Base-by-base conservation (phyloP, 2,113 vertebrate species). In the Serranochromis macrocephalus region DNA sequence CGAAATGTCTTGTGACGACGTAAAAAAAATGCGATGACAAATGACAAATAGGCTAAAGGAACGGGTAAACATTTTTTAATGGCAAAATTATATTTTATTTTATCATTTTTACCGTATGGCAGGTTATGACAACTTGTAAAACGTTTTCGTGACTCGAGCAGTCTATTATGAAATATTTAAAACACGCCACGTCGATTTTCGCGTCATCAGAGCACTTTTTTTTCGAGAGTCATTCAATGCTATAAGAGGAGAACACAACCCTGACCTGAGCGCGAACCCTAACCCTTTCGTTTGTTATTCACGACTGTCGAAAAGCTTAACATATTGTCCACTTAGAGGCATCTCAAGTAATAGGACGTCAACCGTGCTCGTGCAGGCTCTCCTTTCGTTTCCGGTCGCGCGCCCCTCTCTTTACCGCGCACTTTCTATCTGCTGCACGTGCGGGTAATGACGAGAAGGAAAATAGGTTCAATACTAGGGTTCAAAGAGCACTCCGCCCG, bases 401-500 rank as follows among this genome's bases (percentile, higher is more conserved):
- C 13, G 66, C 33, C 29, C 31, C 31, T 45, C 68, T 47, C 21
- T 49, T 49, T 17, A 42, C 49, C 7, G 7, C 21, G 3, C 21
- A 5, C 49, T 87, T 75, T 78, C 71, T 85, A 55, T 82, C 85
- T 89, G 92, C 85, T 83, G 85, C 92, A 85, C 80, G 91, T 89
- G 89, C 57, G 31, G 93, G 89, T 95, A 94, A 96, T 94, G 94
- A 95, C 89, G 91, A 92, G 91, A 88, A 93, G 89, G 89, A 85
- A 93, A 94, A 94, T 93, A 94, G 91, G 93, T 96, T 96, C 95
- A 96, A 94, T 92, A 83, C 63, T 33, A 38, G 89, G 93, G 96
- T 96, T 93, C 95, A 96, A 91, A 94, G 95, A 95, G 94, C 94
- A 93, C 92, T 51, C 80, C 89, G 95, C 94, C 94, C 78, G 78